Evolutionary conservation across 1,140 invertebrate genomes (phyloP).

Genomic region (Carposina sasakii): DNA sequence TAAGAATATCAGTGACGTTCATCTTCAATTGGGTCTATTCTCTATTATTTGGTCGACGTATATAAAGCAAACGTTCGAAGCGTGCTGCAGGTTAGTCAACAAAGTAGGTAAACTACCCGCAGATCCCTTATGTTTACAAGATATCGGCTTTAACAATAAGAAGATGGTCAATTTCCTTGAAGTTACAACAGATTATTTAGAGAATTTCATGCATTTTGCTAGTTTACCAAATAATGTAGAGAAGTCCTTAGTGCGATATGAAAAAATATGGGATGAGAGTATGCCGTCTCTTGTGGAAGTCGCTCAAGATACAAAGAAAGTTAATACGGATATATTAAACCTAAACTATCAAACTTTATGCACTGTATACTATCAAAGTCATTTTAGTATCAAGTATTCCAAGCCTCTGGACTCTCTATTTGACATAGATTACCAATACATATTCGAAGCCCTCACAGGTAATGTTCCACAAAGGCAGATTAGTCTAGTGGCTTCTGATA

Average conservation of each 20-base stretch:
- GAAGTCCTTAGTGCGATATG: conserved; percentile 74
- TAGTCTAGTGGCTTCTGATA: conserved; percentile 44
- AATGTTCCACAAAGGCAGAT: conserved; percentile 40
- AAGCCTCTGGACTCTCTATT: conserved; percentile 85
- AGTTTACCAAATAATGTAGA: conserved; percentile 53
- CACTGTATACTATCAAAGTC: conserved; percentile 84
- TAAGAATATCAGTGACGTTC: conserved; percentile 74
- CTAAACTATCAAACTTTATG: conserved; percentile 85
- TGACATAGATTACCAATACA: conserved; percentile 73
- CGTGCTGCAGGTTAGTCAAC: conserved; percentile 84
- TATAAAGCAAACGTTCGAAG: conserved; percentile 83
- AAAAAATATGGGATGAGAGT: conserved; percentile 80
- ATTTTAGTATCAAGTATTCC: conserved; percentile 82
- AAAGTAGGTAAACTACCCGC: conserved; percentile 92
- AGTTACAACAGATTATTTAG: conserved; percentile 80
- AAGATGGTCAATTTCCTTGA: conserved; percentile 81
- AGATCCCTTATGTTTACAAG: conserved; percentile 84
- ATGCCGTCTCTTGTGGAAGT: conserved; percentile 81
- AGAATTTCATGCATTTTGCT: conserved; percentile 81
- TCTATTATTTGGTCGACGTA: conserved; percentile 91
- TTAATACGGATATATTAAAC: conserved; percentile 83
- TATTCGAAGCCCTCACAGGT: conserved; percentile 52
- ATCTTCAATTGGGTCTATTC: conserved; percentile 83
- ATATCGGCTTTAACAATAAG: conserved; percentile 81
- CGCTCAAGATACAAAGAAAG: conserved; percentile 81